Evolutionary conservation across 2,797 vertebrate species (phyloP).

Genomic region (Sphenodon punctatus): DNA sequence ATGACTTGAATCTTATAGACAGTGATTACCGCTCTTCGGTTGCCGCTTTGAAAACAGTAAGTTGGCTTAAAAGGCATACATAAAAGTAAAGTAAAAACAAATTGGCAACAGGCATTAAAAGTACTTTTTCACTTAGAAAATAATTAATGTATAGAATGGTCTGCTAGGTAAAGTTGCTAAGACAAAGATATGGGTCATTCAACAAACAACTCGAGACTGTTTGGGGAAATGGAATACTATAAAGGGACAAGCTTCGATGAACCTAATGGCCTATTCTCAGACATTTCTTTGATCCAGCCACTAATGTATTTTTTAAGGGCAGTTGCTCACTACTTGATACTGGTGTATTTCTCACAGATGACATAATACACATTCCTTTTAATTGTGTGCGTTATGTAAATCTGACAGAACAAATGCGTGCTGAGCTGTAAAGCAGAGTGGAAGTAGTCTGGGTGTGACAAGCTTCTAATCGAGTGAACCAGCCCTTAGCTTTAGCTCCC

Average conservation of each 20-base stretch:
- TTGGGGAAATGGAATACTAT: constrained; percentile 36
- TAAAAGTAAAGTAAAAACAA: constrained; percentile 33
- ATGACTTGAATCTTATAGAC: neutral
- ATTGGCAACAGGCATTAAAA: constrained; percentile 23
- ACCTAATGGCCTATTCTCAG: constrained; percentile 8
- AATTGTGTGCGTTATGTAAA: neutral
- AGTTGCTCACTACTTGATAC: constrained; percentile 23
- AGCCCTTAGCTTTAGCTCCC: neutral
- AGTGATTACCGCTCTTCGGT: neutral
- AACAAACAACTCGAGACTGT: constrained; percentile 18
- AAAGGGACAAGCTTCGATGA: neutral
- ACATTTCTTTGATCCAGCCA: constrained; percentile 26
- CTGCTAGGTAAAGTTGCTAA: neutral
- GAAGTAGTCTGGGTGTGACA: neutral
- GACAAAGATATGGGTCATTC: constrained; percentile 15
- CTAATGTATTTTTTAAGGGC: neutral
- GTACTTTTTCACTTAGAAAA: constrained; percentile 34
- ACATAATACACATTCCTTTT: constrained; percentile 6
- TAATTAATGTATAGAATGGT: constrained; percentile 39
- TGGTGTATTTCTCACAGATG: neutral
- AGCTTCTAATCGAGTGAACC: neutral
- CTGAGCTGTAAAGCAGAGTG: neutral
- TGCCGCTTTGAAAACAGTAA: neutral
- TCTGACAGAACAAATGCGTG: constrained; percentile 10
- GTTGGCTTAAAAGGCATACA: neutral